Conservation (phyloP, 2,797 vertebrate species). For the Kryptolebias ocellatus region DNA sequence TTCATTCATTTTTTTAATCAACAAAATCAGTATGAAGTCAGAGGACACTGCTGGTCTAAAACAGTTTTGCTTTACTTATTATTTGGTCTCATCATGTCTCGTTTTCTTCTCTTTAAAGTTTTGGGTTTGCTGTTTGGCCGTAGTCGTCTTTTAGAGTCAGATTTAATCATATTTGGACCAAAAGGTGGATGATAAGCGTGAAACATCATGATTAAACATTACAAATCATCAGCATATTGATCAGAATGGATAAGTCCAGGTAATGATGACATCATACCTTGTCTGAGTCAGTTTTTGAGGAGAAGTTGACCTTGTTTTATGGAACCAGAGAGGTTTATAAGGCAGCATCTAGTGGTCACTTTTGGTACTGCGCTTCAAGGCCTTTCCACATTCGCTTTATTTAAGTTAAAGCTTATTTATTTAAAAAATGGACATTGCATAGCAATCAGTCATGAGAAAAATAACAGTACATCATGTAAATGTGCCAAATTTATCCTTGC, state of each 20-base stretch:
- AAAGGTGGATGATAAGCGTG: too few relatives aligned
- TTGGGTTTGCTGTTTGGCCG: too few relatives aligned
- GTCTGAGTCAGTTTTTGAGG: neutral
- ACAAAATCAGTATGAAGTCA: conserved; percentile 8
- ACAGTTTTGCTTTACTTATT: conserved; percentile 12
- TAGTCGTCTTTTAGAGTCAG: too few relatives aligned
- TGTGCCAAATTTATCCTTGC: neutral
- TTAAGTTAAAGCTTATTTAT: too few relatives aligned
- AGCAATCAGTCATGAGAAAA: too few relatives aligned
- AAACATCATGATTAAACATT: too few relatives aligned
- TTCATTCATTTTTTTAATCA: neutral
- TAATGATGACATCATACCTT: too few relatives aligned
- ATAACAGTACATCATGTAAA: neutral
- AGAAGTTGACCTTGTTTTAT: neutral
- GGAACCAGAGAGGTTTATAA: neutral
- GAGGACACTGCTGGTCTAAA: conserved; percentile 39
- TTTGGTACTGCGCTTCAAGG: neutral
- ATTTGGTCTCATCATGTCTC: neutral
- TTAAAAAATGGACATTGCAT: too few relatives aligned
- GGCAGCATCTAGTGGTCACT: neutral
- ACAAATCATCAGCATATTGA: too few relatives aligned
- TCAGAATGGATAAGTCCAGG: too few relatives aligned
- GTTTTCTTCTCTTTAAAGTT: too few relatives aligned
- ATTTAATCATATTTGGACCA: too few relatives aligned
- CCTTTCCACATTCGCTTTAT: neutral